These are phyloP conservation scores for Pachyramphus minor DNA, from an alignment of 2,113 vertebrate genomes.

Conservation along the genomic window DNA sequence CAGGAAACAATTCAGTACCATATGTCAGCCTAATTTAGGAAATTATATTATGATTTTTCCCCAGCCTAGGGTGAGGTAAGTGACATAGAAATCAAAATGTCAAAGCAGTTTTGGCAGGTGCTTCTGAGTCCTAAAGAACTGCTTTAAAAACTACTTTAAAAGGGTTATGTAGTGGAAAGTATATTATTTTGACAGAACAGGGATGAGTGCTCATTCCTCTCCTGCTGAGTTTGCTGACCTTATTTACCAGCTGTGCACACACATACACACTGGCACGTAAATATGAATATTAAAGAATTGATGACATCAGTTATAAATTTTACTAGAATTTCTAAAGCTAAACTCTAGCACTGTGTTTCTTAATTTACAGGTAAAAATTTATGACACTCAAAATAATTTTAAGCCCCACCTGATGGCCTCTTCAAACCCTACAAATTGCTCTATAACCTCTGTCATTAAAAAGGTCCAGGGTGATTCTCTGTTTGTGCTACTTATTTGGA, in stretches of 20 bases:
- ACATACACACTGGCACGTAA: background rate
- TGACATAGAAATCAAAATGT: background rate
- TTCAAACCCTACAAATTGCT: background rate
- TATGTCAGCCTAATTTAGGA: background rate
- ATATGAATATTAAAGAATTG: background rate
- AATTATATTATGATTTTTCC: background rate
- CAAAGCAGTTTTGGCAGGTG: background rate
- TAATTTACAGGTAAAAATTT: background rate
- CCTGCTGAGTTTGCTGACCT: background rate
- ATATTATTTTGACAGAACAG: background rate
- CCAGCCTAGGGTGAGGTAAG: background rate
- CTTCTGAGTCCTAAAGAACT: background rate
- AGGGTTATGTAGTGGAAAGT: background rate
- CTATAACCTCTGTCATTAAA: background rate
- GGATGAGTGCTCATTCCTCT: rapidly evolving
- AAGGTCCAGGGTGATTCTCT: background rate
- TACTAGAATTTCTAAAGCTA: background rate
- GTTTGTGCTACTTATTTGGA: background rate
- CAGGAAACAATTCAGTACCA: background rate
- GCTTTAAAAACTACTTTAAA: background rate
- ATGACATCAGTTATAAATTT: background rate
- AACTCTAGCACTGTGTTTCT: background rate
- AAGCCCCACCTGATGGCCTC: background rate
- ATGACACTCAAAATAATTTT: background rate
- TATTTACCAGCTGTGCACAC: background rate